Percentiles rank a stretch among this genome's conserved stretches.
These are phyloP conservation scores for Branchinecta lindahli DNA, from an alignment of 1,140 invertebrate genomes.

Conservation along the genomic window DNA sequence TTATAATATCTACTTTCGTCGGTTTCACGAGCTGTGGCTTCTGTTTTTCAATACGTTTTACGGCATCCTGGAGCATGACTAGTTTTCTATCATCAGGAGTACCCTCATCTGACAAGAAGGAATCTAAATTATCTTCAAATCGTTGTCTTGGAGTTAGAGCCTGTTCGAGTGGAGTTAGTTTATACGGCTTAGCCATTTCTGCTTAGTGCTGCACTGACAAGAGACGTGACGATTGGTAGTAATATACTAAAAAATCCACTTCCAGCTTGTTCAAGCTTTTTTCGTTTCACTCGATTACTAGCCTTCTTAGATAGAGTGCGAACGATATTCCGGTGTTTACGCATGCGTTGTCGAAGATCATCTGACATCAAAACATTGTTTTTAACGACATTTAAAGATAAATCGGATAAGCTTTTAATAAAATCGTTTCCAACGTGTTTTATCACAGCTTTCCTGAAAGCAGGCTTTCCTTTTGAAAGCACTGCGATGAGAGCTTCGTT, in stretches of 20 bases:
- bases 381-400: not conserved
- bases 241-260: not conserved
- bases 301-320: not conserved
- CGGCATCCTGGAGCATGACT: not conserved
- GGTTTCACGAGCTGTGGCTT: not conserved
- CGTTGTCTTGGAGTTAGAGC: not conserved
- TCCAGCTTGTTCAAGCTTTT: not conserved
- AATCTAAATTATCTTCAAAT: not conserved
- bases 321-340: not conserved
- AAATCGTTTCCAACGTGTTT: not conserved
- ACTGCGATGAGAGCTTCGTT: not conserved
- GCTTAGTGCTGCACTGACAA: not conserved
- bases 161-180: not conserved
- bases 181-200: not conserved
- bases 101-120: not conserved
- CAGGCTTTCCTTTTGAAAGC: not conserved
- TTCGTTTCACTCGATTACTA: not conserved
- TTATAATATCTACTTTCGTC: not conserved
- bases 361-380: not conserved
- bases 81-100: not conserved
- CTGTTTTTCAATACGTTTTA: not conserved
- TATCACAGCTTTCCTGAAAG: not conserved
- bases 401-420: not conserved
- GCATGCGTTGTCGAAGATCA: not conserved
- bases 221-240: not conserved